Evolutionary conservation across 2,888 invertebrate genomes (phyloP).

Genomic region (Creontiades dilutus): DNA sequence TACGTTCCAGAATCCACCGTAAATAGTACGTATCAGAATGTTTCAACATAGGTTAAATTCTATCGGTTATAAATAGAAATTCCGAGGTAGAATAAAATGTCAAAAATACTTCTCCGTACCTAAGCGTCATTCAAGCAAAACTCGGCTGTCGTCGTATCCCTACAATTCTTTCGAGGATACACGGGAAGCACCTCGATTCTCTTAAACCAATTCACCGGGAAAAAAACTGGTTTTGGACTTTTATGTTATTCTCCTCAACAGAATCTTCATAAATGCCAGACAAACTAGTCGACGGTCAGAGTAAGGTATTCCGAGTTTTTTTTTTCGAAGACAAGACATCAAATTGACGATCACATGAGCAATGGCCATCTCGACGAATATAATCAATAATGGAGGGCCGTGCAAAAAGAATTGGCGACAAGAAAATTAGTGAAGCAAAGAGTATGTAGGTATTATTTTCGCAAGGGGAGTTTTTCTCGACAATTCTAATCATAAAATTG

Average conservation of each 20-base stretch:
- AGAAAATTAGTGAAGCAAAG: background rate
- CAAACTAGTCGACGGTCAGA: background rate
- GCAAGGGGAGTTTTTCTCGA: background rate
- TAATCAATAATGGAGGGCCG: background rate
- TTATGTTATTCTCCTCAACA: background rate
- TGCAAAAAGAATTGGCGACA: background rate
- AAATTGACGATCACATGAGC: background rate
- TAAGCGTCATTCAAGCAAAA: conserved; percentile 18
- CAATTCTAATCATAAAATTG: no score
- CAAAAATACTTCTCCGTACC: conserved; percentile 16
- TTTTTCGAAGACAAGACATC: no score
- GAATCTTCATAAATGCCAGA: background rate
- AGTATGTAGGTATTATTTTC: background rate
- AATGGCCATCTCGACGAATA: background rate
- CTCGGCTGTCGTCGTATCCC: background rate
- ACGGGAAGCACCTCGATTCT: background rate
- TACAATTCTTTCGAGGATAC: background rate
- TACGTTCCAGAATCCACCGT: background rate
- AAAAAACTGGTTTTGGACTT: background rate
- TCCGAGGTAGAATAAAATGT: background rate
- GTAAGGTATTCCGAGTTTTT: no score
- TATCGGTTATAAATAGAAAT: background rate
- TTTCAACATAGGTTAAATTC: background rate
- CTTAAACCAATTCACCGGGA: background rate
- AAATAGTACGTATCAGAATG: background rate